These are phyloP conservation scores for Isaurus tuberculatus DNA, from an alignment of 92 coral and sea anemone genomes.

Conservation along the genomic window DNA sequence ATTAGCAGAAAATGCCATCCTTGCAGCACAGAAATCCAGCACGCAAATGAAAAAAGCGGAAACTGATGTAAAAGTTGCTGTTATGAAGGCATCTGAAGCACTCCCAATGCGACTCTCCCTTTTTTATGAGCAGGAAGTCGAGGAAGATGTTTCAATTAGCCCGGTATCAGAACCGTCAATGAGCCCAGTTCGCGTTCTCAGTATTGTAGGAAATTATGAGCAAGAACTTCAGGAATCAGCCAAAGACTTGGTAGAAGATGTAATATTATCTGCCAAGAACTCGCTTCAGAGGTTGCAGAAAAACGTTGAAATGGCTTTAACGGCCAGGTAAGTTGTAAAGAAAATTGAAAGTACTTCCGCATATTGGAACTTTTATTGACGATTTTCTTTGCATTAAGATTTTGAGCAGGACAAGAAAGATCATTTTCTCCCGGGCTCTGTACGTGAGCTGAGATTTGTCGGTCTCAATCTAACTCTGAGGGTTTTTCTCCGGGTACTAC, in stretches of 20 bases:
- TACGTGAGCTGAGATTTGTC: too few species aligned
- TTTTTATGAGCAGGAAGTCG: conserved; percentile 26
- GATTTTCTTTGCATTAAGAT: too few species aligned
- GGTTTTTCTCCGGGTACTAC: too few species aligned
- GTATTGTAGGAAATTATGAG: conserved; percentile 27
- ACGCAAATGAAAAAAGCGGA: conserved; percentile 41
- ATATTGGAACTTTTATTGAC: too few species aligned
- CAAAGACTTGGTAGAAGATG: conserved; percentile 56
- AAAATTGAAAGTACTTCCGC: too few species aligned
- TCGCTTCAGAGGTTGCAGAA: conserved; percentile 52
- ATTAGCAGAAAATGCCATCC: conserved; percentile 57
- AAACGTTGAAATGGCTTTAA: conserved; percentile 25
- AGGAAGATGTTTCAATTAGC: background rate
- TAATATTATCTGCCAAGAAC: conserved; percentile 59
- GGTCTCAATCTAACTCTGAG: too few species aligned
- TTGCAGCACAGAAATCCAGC: conserved; percentile 49
- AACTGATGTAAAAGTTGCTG: conserved; percentile 23
- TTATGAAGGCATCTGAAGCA: conserved; percentile 13
- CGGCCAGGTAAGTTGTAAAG: conserved; percentile 14
- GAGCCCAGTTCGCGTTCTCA: conserved; percentile 34
- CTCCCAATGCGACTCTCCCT: conserved; percentile 34
- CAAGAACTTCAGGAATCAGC: conserved; percentile 57
- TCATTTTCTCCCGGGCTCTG: too few species aligned
- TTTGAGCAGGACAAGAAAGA: too few species aligned
- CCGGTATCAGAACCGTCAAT: conserved; percentile 16